Evolutionary conservation across 2,113 vertebrate species (phyloP).

Genomic region (Nettapus auritus): DNA sequence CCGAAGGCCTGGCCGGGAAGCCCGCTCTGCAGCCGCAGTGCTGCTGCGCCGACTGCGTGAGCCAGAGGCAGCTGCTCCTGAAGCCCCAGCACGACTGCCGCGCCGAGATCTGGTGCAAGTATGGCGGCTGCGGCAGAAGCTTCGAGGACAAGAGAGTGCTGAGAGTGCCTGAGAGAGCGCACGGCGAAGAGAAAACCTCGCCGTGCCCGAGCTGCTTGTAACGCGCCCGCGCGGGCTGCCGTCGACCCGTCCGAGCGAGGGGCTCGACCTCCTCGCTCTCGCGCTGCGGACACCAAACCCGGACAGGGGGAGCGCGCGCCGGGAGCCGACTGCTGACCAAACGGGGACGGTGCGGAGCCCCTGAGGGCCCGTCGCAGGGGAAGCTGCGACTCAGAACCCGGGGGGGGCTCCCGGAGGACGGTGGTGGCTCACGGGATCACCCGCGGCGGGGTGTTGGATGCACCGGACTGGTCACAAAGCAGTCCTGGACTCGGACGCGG

Average conservation of each 20-base stretch:
- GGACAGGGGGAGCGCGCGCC: background rate
- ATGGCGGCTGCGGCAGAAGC: background rate
- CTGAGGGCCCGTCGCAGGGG: background rate
- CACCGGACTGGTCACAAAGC: background rate
- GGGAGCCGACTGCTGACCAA: background rate
- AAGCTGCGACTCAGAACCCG: background rate
- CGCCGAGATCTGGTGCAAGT: background rate
- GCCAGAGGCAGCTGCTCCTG: background rate
- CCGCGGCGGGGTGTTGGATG: no score
- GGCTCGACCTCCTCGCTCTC: background rate
- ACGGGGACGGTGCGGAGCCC: background rate
- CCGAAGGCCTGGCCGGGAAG: background rate
- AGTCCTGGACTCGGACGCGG: background rate
- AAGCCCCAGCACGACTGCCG: background rate
- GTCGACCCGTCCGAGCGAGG: background rate
- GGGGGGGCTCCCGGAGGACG: no score
- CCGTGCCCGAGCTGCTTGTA: slow-evolving; percentile 18
- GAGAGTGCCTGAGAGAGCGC: background rate
- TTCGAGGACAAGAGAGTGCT: slow-evolving; percentile 8
- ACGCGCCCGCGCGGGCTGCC: background rate
- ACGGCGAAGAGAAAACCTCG: background rate
- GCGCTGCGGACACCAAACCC: background rate
- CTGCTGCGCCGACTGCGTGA: background rate
- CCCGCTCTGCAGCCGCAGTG: background rate
- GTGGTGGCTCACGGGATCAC: background rate